These are phyloP conservation scores for Heterohyrax brucei DNA, from an alignment of 2,797 vertebrate species.

Conservation along the genomic window DNA sequence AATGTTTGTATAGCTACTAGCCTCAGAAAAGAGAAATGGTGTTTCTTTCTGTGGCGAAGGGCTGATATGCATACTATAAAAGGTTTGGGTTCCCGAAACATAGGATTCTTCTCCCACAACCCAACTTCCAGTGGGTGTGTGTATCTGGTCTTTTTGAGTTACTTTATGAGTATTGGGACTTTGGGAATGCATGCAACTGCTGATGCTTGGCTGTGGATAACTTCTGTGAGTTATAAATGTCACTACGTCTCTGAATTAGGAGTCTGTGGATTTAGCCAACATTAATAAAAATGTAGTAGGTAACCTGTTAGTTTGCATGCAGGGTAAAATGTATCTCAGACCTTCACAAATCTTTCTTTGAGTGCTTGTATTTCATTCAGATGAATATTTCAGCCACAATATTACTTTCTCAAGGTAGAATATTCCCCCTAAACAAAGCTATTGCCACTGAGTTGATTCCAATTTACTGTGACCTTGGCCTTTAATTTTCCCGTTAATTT, in stretches of 20 bases:
- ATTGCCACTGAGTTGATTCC: no score
- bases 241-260: neutral
- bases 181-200: neutral
- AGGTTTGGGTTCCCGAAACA: neutral
- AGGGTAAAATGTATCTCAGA: conserved; percentile 29
- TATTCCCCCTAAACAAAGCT: neutral
- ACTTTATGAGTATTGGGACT: neutral
- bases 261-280: neutral
- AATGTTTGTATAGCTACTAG: neutral
- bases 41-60: neutral
- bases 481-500: conserved; percentile 77
- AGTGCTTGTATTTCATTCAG: conserved; percentile 67
- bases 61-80: neutral
- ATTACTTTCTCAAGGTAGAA: conserved; percentile 61
- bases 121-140: rapidly evolving
- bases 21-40: neutral
- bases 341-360: conserved; percentile 46
- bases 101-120: neutral
- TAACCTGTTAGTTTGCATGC: conserved; percentile 28
- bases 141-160: neutral
- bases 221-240: neutral
- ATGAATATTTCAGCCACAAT: conserved; percentile 41
- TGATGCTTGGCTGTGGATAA: neutral
- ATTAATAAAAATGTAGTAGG: neutral
- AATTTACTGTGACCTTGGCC: no score